Base-by-base conservation (phyloP, 2,113 vertebrate genomes). In the Larimichthys crocea region DNA sequence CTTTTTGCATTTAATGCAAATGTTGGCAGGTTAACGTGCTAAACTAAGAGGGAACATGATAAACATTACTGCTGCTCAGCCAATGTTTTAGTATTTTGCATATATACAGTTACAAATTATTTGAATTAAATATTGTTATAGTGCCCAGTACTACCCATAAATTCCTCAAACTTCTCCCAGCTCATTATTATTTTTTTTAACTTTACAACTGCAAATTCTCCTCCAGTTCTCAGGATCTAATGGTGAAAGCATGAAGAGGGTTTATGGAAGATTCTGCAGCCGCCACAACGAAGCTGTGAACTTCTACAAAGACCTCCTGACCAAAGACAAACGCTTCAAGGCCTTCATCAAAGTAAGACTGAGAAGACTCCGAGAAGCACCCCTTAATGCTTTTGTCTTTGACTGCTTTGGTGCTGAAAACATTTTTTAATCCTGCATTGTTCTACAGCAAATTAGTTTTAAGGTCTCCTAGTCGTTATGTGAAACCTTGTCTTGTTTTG, bases 321-420 rank as follows among this genome's bases (percentile, higher is more conserved):
- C 96, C 52, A 98, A 97, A 94, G 97, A 99, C 82, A 99, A 98
- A 72, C 95, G 96, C 49, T 99, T 99, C 73, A 98, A 99, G 90
- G 96, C 96, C 0, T 99, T 98, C 63, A 96, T 99, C 77, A 98
- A 97, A 96, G 98, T 99, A 88, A 80, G 88, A 26, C 7, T 31
- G 24, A 10, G 0, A n/a, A n/a, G n/a, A n/a, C n/a, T 8, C 35
- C 35, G 0, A 35, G 35, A 8, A 8, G 35, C 35, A 35, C 35
- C 35, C 1, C 7, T 8, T 35, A 35, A 52, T 0, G 6, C 1
- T 29, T 63, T 76, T 63, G 35, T 35, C 35, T 8, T 7, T 8
- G 35, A 8, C 35, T 8, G 35, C 12, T 71, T 35, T 49, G 7
- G 5, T 46, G 35, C n/a, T 35, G 7, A 35, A 8, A 35, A 35